These are phyloP conservation scores for Euborellia annulipes DNA, from an alignment of 1,140 invertebrate species.

Conservation along the genomic window DNA sequence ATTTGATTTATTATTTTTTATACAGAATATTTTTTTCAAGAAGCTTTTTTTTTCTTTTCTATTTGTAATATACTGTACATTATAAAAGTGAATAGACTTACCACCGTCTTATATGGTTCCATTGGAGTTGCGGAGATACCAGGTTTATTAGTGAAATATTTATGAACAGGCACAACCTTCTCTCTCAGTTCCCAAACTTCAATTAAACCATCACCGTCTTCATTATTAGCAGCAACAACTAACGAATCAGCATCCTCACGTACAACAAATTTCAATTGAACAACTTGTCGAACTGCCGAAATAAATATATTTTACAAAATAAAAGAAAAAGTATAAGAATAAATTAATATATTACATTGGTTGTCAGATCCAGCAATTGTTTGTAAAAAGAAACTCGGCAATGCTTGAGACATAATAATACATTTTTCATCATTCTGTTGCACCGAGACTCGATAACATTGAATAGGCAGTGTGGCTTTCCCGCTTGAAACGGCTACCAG, in stretches of 20 bases:
- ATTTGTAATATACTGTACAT: no score
- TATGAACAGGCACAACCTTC: slow-evolving; percentile 59
- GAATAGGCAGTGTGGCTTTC: slow-evolving; percentile 47
- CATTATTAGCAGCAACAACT: slow-evolving; percentile 48
- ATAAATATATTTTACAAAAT: background rate
- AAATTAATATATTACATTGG: slow-evolving; percentile 19
- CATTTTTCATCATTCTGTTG: slow-evolving; percentile 36
- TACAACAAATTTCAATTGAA: slow-evolving; percentile 62
- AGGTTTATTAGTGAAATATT: slow-evolving; percentile 41
- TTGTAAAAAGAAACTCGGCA: slow-evolving; percentile 66
- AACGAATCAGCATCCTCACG: slow-evolving; percentile 68
- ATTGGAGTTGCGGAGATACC: slow-evolving; percentile 14
- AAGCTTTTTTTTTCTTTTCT: no score
- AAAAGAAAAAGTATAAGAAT: no score
- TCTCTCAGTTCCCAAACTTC: slow-evolving; percentile 79
- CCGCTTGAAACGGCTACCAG: slow-evolving; percentile 57
- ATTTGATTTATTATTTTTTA: no score
- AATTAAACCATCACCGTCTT: slow-evolving; percentile 43
- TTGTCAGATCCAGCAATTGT: slow-evolving; percentile 36
- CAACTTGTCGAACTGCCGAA: slow-evolving; percentile 31
- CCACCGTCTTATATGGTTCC: slow-evolving; percentile 50
- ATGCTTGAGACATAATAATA: slow-evolving; percentile 48
- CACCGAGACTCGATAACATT: slow-evolving; percentile 54
- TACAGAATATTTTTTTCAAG: no score
- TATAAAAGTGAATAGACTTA: no score